These are phyloP conservation scores for Drosophila limbata DNA, from an alignment of 2,888 invertebrate species.

Conservation along the genomic window DNA sequence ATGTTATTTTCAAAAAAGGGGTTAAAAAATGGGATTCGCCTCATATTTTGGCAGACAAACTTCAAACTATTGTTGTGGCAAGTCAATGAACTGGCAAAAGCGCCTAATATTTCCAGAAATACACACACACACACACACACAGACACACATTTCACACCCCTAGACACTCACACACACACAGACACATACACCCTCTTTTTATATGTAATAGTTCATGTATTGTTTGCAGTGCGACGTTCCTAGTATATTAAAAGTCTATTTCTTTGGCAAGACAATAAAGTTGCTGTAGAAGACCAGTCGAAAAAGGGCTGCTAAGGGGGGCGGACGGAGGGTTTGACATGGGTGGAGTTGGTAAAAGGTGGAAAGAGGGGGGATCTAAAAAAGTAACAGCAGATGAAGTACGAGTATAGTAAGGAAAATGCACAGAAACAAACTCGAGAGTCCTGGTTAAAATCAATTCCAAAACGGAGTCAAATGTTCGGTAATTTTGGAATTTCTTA, in stretches of 20 bases:
- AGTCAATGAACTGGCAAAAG: slow-evolving; percentile 79
- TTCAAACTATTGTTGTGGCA: slow-evolving; percentile 78
- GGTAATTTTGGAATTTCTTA: no score
- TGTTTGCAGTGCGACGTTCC: slow-evolving; percentile 54
- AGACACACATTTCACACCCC: slow-evolving; percentile 34
- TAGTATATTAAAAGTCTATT: slow-evolving; percentile 79
- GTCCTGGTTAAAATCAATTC: no score
- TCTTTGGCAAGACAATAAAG: slow-evolving; percentile 80
- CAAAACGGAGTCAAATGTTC: no score
- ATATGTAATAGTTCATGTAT: slow-evolving; percentile 40
- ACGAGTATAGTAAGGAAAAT: slow-evolving; percentile 25
- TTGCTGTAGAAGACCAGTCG: slow-evolving; percentile 46
- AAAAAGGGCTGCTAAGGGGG: slow-evolving; percentile 4
- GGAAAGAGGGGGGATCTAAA: slow-evolving; percentile 4
- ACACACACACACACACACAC: slow-evolving; percentile 21
- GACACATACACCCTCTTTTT: background rate
- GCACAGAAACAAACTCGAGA: background rate
- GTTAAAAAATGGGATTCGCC: slow-evolving; percentile 23
- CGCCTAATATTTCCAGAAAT: slow-evolving; percentile 73
- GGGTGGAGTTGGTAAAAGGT: background rate
- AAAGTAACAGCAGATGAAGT: slow-evolving; percentile 55
- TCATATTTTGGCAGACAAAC: slow-evolving; percentile 79
- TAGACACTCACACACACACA: slow-evolving; percentile 26
- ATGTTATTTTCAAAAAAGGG: slow-evolving; percentile 15
- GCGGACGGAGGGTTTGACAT: background rate